A percentile compares a stretch with the other conserved stretches of the same genome.
Evolutionary conservation across 2,797 vertebrate species (phyloP).

Genomic region (Gorsachius magnificus): DNA sequence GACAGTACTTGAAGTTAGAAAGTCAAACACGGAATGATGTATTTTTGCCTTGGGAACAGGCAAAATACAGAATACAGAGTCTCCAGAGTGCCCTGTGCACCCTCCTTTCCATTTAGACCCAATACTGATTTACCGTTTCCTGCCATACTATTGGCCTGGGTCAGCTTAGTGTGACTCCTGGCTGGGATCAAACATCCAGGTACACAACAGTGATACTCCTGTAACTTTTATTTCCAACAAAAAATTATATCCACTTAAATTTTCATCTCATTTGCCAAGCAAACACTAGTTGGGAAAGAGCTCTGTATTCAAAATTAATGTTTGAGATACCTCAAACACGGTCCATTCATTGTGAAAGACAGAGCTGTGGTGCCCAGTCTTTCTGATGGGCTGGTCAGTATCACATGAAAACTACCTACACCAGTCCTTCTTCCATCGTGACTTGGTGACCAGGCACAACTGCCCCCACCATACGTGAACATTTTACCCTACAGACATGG

Average conservation of each 20-base stretch:
- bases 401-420: neutral
- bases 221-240: neutral
- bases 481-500: neutral
- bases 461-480: neutral
- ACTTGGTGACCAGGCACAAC: neutral
- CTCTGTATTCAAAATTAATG: neutral
- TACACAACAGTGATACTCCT: neutral
- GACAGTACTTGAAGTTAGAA: neutral
- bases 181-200: neutral
- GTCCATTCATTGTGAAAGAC: neutral
- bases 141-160: neutral
- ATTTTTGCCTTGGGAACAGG: slow-evolving; percentile 26
- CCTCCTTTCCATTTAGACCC: neutral
- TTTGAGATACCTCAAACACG: neutral
- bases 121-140: neutral
- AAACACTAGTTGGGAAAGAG: neutral
- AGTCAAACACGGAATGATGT: slow-evolving; percentile 4
- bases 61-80: neutral
- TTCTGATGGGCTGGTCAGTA: neutral
- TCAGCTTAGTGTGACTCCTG: neutral
- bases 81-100: neutral
- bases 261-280: neutral
- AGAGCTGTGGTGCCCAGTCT: neutral
- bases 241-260: neutral
- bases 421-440: neutral